Percentiles rank a stretch among this genome's conserved stretches.
phyloP scores from a whole-genome alignment of 2,113 vertebrate species.

The Potamarius usumacintae region DNA sequence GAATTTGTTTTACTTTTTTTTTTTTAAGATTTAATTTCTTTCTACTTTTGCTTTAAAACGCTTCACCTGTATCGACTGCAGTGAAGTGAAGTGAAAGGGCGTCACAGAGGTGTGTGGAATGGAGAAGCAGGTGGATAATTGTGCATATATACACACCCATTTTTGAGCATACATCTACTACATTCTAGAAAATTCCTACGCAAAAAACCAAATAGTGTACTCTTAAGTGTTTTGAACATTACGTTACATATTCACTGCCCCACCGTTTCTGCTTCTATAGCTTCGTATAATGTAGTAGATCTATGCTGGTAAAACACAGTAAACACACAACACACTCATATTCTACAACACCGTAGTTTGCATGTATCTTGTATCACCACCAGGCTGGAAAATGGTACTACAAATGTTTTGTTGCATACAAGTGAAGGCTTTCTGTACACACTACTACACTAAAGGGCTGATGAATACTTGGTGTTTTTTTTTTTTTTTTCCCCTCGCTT shows the following conservation, averaged over 20 bases:
- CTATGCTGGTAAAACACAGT: constrained; percentile 59
- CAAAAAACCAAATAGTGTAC: constrained; percentile 30
- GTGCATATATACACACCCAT: constrained; percentile 49
- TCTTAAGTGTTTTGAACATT: neutral
- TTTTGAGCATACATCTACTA: constrained; percentile 66
- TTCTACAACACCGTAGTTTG: constrained; percentile 70
- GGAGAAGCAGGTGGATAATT: constrained; percentile 53
- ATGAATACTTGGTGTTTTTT: constrained; percentile 39
- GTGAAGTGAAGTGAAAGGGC: constrained; percentile 62
- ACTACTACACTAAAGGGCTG: constrained; percentile 48
- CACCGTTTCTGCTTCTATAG: constrained; percentile 16
- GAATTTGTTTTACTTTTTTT: neutral
- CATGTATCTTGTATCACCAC: constrained; percentile 78
- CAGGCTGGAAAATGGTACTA: constrained; percentile 64
- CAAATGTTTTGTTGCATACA: constrained; percentile 47
- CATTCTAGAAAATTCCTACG: constrained; percentile 42
- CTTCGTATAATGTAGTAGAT: constrained; percentile 67
- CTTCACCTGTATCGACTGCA: constrained; percentile 55
- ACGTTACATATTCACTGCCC: neutral
- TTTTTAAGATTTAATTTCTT: constrained; percentile 55
- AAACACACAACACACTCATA: constrained; percentile 60
- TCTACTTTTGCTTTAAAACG: constrained; percentile 39
- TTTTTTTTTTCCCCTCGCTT: constrained; percentile 47
- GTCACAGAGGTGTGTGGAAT: constrained; percentile 58
- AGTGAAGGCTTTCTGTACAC: constrained; percentile 47